Evolutionary conservation across 2,113 vertebrate species (phyloP), one percentile per base, ranked within the genome.

Genomic region (Macroglossus sobrinus): DNA sequence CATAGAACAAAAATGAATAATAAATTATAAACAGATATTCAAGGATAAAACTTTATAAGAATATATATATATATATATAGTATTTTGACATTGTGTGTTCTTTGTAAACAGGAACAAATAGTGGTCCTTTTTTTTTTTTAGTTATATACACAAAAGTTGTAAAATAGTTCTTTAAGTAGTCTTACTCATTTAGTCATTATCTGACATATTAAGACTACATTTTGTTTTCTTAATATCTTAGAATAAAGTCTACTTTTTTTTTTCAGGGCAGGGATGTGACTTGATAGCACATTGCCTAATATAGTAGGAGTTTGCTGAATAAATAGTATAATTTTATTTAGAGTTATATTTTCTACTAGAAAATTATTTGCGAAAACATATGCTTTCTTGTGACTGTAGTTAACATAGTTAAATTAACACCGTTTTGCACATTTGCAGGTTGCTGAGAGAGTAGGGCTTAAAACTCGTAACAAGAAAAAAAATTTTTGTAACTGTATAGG

Each of bases 1-100:
- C 63, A 4, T 15, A 85, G 40, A 89, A 78, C 35, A 63, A 69
- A 91, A 79, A 33, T 30, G 33, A 81, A 74, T 45, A 94, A 40
- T 38, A 85, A 71, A 80, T 91, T 66, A 28, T 18, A 94, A 96
- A 63, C 50, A 78, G 47, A 64, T 94, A 68, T 55, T 76, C 22
- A 43, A 71, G 71, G 47, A 30, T 81, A 72, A 76, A 93, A 80
- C 35, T 74, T 69, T 24, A 50, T 40, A 74, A 47, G 18, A 93
- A 71, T 69, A 15, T 40, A 85, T 55, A 47, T 47, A 47, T 47
- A n/a, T 43, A 82, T 26, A 43, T 63, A 80, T 86, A 84, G 40
- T 85, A n/a, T n/a, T n/a, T 93, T 78, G 78, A 74, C 33, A 91
- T 12, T 3, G 28, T 95, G 30, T 89, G 84, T 92, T 87, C 43